Conservation (phyloP, 2,888 invertebrate genomes). For the Geophilus truncorum region DNA sequence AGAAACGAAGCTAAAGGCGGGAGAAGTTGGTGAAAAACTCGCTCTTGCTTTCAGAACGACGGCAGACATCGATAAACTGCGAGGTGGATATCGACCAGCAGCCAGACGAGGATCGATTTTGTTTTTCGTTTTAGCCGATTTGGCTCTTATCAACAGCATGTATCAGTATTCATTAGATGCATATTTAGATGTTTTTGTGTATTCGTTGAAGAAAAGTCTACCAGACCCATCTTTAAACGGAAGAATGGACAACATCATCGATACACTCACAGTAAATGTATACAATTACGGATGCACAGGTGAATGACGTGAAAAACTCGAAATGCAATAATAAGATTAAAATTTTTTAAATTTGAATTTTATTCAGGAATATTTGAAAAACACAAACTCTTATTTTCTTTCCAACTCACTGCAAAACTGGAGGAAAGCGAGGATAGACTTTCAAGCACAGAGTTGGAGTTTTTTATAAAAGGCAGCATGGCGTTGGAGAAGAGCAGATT, state of each 20-base stretch:
- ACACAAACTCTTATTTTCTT: conserved; percentile 83
- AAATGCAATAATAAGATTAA: too few relatives aligned
- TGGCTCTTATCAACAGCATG: conserved; percentile 84
- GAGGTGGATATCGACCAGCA: conserved; percentile 79
- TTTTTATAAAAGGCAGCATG: conserved; percentile 83
- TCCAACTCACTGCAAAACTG: conserved; percentile 81
- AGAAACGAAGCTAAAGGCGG: conserved; percentile 80
- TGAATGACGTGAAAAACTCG: too few relatives aligned
- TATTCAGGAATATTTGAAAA: conserved; percentile 79
- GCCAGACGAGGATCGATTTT: conserved; percentile 82
- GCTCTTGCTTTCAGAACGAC: conserved; percentile 69
- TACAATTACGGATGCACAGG: conserved; percentile 87
- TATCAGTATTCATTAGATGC: conserved; percentile 85
- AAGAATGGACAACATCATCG: conserved; percentile 74
- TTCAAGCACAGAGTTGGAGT: conserved; percentile 69
- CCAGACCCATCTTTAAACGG: conserved; percentile 71
- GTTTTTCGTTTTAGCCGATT: conserved; percentile 84
- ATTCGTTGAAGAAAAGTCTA: conserved; percentile 72
- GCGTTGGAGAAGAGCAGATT: conserved; percentile 66
- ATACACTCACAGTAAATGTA: conserved; percentile 76
- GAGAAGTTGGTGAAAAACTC: conserved; percentile 75
- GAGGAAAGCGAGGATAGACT: conserved; percentile 64
- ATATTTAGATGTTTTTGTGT: conserved; percentile 77
- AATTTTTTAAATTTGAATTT: too few relatives aligned
- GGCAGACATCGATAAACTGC: conserved; percentile 70